Evolutionary conservation across 2,113 vertebrate genomes (phyloP).

Genomic region (Crotalus viridis): DNA sequence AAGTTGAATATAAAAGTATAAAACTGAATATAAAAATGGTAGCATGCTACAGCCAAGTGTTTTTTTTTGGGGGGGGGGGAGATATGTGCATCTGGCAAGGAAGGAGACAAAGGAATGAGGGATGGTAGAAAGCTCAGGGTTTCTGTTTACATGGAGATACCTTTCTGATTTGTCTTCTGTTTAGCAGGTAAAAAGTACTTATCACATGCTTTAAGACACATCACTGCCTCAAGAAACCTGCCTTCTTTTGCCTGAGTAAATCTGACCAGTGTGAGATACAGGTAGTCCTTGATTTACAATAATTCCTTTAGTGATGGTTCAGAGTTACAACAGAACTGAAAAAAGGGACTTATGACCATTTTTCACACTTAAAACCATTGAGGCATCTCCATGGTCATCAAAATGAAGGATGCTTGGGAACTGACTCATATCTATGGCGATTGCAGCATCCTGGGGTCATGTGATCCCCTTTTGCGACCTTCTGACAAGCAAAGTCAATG

Average conservation of each 20-base stretch:
- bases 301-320: neutral
- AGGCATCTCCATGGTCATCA: neutral
- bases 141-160: neutral
- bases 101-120: neutral
- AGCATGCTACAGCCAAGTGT: too few species aligned
- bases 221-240: neutral
- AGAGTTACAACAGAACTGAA: neutral
- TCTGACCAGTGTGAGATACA: neutral
- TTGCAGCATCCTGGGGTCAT: neutral
- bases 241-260: neutral
- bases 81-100: neutral
- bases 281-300: neutral
- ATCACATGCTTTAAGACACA: neutral
- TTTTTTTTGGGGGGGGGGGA: too few species aligned
- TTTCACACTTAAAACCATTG: neutral
- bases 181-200: neutral
- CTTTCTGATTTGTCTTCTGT: neutral
- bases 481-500: neutral
- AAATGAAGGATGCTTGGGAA: neutral
- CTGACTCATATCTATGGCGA: neutral
- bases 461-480: neutral
- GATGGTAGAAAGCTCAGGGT: neutral
- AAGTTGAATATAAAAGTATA: neutral
- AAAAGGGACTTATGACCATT: neutral
- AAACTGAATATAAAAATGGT: too few species aligned